Conservation (phyloP, 2,888 invertebrate genomes). For the Octonoba sinensis region DNA sequence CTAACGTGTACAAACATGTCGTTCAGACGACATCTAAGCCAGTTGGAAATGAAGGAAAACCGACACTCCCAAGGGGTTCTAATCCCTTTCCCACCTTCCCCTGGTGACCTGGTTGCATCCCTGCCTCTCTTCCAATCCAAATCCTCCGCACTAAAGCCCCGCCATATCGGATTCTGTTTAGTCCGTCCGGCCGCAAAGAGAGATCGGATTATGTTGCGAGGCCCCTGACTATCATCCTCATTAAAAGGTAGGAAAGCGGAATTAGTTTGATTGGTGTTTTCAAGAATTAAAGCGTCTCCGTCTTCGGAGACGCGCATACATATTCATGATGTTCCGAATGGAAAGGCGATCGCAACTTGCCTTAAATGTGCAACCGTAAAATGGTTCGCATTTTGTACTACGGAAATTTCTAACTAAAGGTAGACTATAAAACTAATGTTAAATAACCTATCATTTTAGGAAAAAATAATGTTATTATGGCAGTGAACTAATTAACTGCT, state of each 20-base stretch:
- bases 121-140: slow-evolving; percentile 9
- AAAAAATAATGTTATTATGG: no score
- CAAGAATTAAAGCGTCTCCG: not conserved
- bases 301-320: no score
- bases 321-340: no score
- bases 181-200: slow-evolving; percentile 10
- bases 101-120: slow-evolving; percentile 21
- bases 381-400: no score
- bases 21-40: no score
- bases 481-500: no score
- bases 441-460: no score
- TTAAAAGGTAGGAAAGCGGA: slow-evolving; percentile 10
- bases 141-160: not conserved
- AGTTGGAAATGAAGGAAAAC: slow-evolving; percentile 16
- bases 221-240: slow-evolving; percentile 26
- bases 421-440: no score
- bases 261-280: slow-evolving; percentile 33
- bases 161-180: slow-evolving; percentile 50
- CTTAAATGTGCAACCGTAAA: no score
- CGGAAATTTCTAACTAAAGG: no score
- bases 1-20: no score
- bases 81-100: slow-evolving; percentile 26
- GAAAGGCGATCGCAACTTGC: no score
- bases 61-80: slow-evolving; percentile 43
- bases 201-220: slow-evolving; percentile 36